A percentile compares a stretch with the other conserved stretches of the same genome.
These are phyloP conservation scores for Takifugu bimaculatus DNA, from an alignment of 2,113 vertebrate genomes.

Conservation along the genomic window DNA sequence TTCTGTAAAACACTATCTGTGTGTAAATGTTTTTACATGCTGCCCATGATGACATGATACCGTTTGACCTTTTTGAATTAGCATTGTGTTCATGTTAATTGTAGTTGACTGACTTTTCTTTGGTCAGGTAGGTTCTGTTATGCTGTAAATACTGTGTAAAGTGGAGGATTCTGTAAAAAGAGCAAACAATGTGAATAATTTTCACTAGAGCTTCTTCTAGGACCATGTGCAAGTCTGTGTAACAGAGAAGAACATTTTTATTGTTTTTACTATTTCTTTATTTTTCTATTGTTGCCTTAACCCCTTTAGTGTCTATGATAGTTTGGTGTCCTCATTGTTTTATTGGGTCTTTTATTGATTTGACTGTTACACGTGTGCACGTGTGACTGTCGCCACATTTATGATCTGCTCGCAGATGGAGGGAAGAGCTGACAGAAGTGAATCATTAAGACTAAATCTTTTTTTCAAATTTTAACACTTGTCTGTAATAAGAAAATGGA, in stretches of 20 bases:
- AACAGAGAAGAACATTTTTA: constrained; percentile 59
- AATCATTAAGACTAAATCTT: not conserved
- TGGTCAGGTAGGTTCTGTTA: constrained; percentile 37
- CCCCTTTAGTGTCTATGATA: constrained; percentile 59
- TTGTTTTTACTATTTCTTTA: constrained; percentile 66
- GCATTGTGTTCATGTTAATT: constrained; percentile 58
- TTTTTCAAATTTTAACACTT: not conserved
- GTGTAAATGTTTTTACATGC: constrained; percentile 72
- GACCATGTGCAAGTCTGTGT: constrained; percentile 33
- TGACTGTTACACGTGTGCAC: no score
- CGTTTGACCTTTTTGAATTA: constrained; percentile 46
- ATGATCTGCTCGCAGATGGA: no score
- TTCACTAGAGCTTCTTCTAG: constrained; percentile 57
- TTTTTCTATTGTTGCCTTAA: constrained; percentile 73
- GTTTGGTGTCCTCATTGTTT: constrained; percentile 32
- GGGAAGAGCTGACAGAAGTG: no score
- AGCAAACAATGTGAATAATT: constrained; percentile 58
- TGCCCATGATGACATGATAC: constrained; percentile 47
- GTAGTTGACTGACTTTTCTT: constrained; percentile 48
- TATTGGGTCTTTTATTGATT: not conserved
- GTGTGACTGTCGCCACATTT: no score
- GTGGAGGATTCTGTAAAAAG: constrained; percentile 60
- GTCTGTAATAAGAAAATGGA: constrained; percentile 2
- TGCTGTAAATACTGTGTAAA: constrained; percentile 71
- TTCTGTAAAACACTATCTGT: constrained; percentile 49